Base-by-base conservation (phyloP, 2,888 invertebrate species). In the Dolomedes plantarius region DNA sequence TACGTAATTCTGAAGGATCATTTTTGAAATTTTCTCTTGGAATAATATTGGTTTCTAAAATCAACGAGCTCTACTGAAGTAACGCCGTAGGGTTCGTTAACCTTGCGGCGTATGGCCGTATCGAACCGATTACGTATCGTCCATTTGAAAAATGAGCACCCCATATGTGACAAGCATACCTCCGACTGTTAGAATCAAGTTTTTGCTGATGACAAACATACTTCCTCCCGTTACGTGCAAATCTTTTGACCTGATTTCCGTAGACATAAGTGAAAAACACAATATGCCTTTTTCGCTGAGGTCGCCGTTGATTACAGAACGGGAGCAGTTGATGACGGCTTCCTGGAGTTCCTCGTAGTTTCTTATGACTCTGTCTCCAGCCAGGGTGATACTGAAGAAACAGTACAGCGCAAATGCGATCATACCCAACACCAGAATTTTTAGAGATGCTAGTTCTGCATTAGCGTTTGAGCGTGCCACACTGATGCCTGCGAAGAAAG, bases 131-230 rank as follows among this genome's bases (percentile, higher is more conserved):
- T n/a, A n/a, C n/a, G n/a, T n/a, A n/a, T n/a, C n/a, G 23, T 76
- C 82, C 65, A 82, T 39, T 65, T 82, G 82, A 36, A 71, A 64
- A 41, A 82, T 76, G 0, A 82, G 32, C 27, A 82, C 71, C 9
- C 82, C 76, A 6, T 82, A 82, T 0, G 82, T 82, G 23, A 82
- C 31, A 69, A 82, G 62, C 19, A 62, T 41, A 9, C 76, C 71
- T 36, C 71, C 69, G 1, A 82, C 75, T 1, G 64, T 71, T 27
- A 82, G 19, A 16, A 76, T 72, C 9, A 82, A 39, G n/a, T 68
- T 69, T 13, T 71, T 62, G 19, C 71, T 72, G 27, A 82, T 76
- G 3, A 76, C 50, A 27, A 82, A 82, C 76, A 82, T 82, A 5
- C 50, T 46, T 16, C 82, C 82, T 5, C 82, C 82, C n/a, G 76